Base-by-base conservation (phyloP, 2,113 vertebrate genomes). In the Rhadina sibilatrix region DNA sequence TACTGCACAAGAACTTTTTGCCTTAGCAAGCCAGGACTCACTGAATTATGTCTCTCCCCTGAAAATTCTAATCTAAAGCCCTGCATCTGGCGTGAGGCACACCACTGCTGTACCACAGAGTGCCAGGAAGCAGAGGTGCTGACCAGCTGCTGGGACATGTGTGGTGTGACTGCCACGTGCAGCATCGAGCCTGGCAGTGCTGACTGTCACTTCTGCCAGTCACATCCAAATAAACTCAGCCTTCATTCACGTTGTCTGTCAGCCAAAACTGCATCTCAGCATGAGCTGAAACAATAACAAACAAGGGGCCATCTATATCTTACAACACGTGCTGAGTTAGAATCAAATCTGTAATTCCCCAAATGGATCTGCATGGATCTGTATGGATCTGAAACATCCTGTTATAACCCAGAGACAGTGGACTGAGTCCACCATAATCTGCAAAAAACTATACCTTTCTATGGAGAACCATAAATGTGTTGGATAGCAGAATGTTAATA, bases 131-230 rank as follows among this genome's bases (percentile, higher is more conserved):
- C 10, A 87, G 57, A 40, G 23, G 22, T 38, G 38, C 33, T 87
- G 60, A 66, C 56, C 46, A 25, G 38, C 59, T 76, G 30, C 12
- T 56, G 25, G 44, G 46, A 89, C 0, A 0, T 1, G 9, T 12
- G 11, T 56, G 35, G n/a, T 12, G 40, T 3, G 1, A 20, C 11
- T 33, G 53, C 24, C 28, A 33, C 0, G 1, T 2, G 9, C 54
- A 65, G 40, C 33, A 37, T 3, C 0, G 0, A 53, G 65, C 31
- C 44, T 81, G 8, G 8, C 54, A 74, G 42, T 4, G 10, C 47
- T 44, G 17, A 52, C 52, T 35, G 27, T 31, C 10, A 7, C 35
- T 88, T 69, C 54, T 72, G 52, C 38, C 63, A 47, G 31, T 63
- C 71, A 71, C 42, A 60, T n/a, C 33, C n/a, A 66, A 86, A 49